Evolutionary conservation across 2,113 vertebrate genomes (phyloP).

Genomic region (Pluvialis apricaria): DNA sequence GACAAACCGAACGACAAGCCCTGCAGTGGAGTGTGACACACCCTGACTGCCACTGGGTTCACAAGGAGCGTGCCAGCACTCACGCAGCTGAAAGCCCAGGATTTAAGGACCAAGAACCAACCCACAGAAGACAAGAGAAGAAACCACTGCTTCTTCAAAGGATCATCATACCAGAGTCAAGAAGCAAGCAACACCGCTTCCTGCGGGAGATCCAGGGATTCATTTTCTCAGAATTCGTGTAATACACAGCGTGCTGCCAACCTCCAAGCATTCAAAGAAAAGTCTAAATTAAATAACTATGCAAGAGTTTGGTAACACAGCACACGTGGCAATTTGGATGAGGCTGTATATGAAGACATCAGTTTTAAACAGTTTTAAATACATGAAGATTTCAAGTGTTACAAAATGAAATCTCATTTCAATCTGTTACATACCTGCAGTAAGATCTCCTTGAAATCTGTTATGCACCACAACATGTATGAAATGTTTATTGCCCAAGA

Average conservation of each 20-base stretch:
- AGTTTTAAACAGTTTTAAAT: not conserved
- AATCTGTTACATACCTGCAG: not conserved
- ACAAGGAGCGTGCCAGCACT: not conserved
- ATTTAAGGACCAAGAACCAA: not conserved
- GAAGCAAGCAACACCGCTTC: not conserved
- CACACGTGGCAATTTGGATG: not conserved
- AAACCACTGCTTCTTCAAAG: not conserved
- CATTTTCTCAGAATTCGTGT: not conserved
- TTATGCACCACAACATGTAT: accelerated
- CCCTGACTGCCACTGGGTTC: not conserved
- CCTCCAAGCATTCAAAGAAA: not conserved
- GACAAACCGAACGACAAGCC: not conserved
- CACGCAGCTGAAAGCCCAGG: not conserved
- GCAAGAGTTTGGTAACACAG: not conserved
- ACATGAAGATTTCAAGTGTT: not conserved
- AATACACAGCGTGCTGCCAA: not conserved
- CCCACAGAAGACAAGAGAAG: not conserved
- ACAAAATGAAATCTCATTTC: not conserved
- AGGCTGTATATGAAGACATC: not conserved
- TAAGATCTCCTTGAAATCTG: not conserved
- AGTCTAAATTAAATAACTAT: not conserved
- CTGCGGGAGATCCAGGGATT: not conserved
- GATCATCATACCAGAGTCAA: not conserved
- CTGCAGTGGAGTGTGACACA: not conserved
- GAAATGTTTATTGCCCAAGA: accelerated